Conservation (phyloP, 2,113 vertebrate species). For the Centropristis striata region DNA sequence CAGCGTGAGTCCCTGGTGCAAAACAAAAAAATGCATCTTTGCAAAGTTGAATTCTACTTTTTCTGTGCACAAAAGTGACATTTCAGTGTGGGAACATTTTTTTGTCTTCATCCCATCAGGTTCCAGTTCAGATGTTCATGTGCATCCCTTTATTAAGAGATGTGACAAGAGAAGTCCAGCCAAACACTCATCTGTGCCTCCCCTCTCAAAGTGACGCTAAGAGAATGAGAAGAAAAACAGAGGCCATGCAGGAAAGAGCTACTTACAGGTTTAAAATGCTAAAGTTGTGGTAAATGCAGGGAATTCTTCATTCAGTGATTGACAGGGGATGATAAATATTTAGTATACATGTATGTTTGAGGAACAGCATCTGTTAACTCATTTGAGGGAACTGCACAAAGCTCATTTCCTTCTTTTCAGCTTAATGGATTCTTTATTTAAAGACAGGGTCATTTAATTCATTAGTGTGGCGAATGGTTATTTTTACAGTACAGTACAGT, state of each 20-base stretch:
- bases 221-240: not conserved
- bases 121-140: not conserved
- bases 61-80: not conserved
- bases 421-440: constrained; percentile 46
- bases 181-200: not conserved
- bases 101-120: constrained; percentile 17
- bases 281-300: not conserved
- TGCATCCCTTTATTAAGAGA: not conserved
- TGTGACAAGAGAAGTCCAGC: constrained; percentile 11
- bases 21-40: constrained; percentile 3
- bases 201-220: too few relatives aligned
- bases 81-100: not conserved
- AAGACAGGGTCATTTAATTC: constrained; percentile 42
- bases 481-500: constrained; percentile 53
- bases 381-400: constrained; percentile 6
- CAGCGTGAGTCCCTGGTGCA: constrained; percentile 26
- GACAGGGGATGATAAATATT: not conserved
- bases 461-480: constrained; percentile 34
- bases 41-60: not conserved
- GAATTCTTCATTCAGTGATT: not conserved
- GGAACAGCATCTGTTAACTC: constrained; percentile 1
- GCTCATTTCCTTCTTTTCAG: constrained; percentile 7
- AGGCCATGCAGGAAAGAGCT: not conserved
- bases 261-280: not conserved
- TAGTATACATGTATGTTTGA: not conserved